Percentiles rank a stretch among this genome's conserved stretches.
These are phyloP conservation scores for Papilio polyxenes DNA, from an alignment of 1,140 invertebrate genomes.

Conservation along the genomic window DNA sequence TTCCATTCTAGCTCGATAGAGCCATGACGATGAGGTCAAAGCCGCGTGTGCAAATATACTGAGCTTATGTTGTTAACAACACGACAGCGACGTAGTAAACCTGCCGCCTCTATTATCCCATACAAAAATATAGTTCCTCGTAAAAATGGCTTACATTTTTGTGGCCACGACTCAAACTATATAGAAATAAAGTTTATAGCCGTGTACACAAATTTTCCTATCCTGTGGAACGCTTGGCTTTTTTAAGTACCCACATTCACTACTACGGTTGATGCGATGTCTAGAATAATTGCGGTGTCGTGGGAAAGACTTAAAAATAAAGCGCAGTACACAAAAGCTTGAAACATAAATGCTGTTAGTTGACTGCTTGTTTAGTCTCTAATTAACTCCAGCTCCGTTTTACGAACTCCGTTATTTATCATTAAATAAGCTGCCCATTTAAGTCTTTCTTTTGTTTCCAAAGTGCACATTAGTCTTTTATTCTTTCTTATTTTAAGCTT, in stretches of 20 bases:
- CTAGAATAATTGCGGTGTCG: slow-evolving; percentile 16
- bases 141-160: slow-evolving; percentile 36
- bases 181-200: slow-evolving; percentile 32
- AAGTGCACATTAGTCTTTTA: slow-evolving; percentile 4
- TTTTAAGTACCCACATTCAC: slow-evolving; percentile 6
- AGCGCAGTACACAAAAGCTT: background rate
- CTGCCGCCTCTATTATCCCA: slow-evolving; percentile 30
- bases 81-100: slow-evolving; percentile 27
- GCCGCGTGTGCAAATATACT: slow-evolving; percentile 30
- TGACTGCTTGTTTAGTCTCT: slow-evolving; percentile 9
- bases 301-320: slow-evolving; percentile 7
- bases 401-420: slow-evolving; percentile 13
- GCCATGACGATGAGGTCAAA: slow-evolving; percentile 31
- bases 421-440: slow-evolving; percentile 6
- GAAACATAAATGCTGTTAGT: slow-evolving; percentile 11
- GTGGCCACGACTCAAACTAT: slow-evolving; percentile 28
- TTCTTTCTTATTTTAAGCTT: background rate
- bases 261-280: slow-evolving; percentile 7
- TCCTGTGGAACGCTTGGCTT: background rate
- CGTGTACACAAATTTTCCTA: slow-evolving; percentile 28
- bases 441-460: slow-evolving; percentile 19
- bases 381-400: slow-evolving; percentile 22
- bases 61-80: slow-evolving; percentile 33
- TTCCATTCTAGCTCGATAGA: slow-evolving; percentile 13
- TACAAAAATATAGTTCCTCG: slow-evolving; percentile 35